phyloP scores from a whole-genome alignment of 2,797 vertebrate genomes.

The Crenuchus spilurus region DNA sequence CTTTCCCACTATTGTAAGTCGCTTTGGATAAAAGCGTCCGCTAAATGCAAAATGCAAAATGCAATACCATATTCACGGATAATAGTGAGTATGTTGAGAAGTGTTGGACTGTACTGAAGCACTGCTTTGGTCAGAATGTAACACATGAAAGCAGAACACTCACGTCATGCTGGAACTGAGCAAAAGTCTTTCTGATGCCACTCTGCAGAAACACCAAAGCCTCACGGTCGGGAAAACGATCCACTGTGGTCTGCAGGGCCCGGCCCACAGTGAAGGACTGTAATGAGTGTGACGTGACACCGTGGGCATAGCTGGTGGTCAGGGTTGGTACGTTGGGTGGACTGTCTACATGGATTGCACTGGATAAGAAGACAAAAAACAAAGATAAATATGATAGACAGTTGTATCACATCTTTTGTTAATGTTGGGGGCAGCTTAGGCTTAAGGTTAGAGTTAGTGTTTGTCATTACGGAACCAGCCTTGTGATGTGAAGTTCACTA shows the following conservation, averaged over 20 bases:
- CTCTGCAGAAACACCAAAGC: constrained; percentile 78
- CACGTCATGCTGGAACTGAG: constrained; percentile 87
- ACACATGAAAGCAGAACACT: constrained; percentile 55
- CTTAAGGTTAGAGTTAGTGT: too few species aligned
- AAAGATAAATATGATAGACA: not conserved
- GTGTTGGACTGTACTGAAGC: too few species aligned
- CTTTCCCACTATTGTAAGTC: too few species aligned
- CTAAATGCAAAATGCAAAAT: too few species aligned
- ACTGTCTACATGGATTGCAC: constrained; percentile 69
- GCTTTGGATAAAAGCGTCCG: too few species aligned
- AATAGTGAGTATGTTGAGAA: too few species aligned
- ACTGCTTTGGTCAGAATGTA: too few species aligned
- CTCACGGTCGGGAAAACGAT: constrained; percentile 79
- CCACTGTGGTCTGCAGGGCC: constrained; percentile 71
- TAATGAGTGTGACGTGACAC: constrained; percentile 66
- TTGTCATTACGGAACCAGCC: too few species aligned
- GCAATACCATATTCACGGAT: too few species aligned
- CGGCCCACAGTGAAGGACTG: constrained; percentile 75
- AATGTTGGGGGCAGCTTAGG: too few species aligned
- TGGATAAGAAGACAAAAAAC: constrained; percentile 56
- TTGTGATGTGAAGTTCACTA: too few species aligned
- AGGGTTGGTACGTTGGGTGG: constrained; percentile 64
- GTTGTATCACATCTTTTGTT: not conserved
- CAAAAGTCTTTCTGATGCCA: constrained; percentile 83
- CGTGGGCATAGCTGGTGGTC: constrained; percentile 85